Base-by-base conservation (phyloP, 2,888 invertebrate genomes). In the Onchidella celtica region DNA sequence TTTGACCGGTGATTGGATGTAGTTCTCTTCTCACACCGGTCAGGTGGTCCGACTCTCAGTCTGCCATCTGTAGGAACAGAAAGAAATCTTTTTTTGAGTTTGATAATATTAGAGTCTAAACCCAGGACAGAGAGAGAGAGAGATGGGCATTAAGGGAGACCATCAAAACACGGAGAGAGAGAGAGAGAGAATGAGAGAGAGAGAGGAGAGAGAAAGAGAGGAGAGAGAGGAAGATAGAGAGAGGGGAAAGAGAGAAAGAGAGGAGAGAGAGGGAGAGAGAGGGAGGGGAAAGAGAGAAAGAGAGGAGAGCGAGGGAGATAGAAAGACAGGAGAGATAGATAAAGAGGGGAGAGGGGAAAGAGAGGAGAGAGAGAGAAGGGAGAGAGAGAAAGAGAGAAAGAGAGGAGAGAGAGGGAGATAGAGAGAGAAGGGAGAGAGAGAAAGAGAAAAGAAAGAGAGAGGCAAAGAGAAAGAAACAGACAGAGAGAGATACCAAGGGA, bases 1-100 rank as follows among this genome's bases (percentile, higher is more conserved):
- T 47, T 65, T 32, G 75, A 76, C 75, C 75, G 75, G 75, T 68
- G 68, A 57, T 77, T 68, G 76, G 65, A 24, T 47, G 32, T 57
- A 55, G 29, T 66, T 61, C 76, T 76, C 76, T 55, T 34, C 17
- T 11, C 17, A 61, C 76, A 76, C 76, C 76, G 76, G 76, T 65
- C 76, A 66, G 2, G 27, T 32, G 24, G 1, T 47, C 17, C 9
- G 55, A 36, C 2, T 29, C 24, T 57, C 68, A 77, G 24, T 36
- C 27, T 21, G 55, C 68, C 77, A 77, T 77, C 57, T 57, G 66
- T 38, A 9, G 38, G 29, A 32, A 55, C 21, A 38, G 3, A n/a
- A 77, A 17, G 17, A 38, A 32, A 32, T 38, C 17, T 32, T 1
- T 21, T 21, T 27, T 38, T 11, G 21, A 76, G 21, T 24, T 14